Evolutionary conservation across 2,113 vertebrate species (phyloP).

Genomic region (Microtus oregoni): DNA sequence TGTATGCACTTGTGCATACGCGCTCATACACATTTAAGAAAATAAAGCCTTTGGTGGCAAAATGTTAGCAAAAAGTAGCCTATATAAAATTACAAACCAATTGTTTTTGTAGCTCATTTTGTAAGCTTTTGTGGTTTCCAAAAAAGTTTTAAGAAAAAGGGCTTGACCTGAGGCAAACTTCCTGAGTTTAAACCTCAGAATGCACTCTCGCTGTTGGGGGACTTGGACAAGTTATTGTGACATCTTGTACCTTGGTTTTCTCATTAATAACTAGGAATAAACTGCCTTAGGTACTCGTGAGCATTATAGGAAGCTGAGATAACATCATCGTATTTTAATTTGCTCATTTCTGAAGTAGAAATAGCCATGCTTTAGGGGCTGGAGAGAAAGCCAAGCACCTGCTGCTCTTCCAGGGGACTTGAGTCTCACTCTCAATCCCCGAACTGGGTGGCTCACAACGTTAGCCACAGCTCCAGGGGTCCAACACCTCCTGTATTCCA

Average conservation of each 20-base stretch:
- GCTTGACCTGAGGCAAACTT: background rate
- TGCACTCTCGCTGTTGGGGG: background rate
- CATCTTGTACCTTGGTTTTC: background rate
- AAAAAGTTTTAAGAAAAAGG: background rate
- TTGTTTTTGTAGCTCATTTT: background rate
- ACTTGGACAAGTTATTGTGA: background rate
- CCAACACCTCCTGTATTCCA: background rate
- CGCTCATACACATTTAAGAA: background rate
- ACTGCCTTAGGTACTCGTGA: background rate
- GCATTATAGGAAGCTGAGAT: background rate
- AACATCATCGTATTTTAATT: background rate
- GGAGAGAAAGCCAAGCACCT: background rate
- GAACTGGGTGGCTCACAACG: background rate
- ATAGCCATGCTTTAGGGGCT: background rate
- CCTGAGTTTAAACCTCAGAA: background rate
- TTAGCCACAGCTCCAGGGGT: background rate
- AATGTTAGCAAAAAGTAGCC: background rate
- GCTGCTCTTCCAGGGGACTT: background rate
- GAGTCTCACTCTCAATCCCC: conserved; percentile 4
- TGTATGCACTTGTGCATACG: too few species aligned
- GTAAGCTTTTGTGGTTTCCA: background rate
- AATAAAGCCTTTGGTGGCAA: background rate
- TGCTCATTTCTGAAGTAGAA: background rate
- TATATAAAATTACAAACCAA: background rate
- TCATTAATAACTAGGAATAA: background rate